These are phyloP conservation scores for Amphipoea lucens DNA, from an alignment of 2,888 invertebrate species.

Conservation along the genomic window DNA sequence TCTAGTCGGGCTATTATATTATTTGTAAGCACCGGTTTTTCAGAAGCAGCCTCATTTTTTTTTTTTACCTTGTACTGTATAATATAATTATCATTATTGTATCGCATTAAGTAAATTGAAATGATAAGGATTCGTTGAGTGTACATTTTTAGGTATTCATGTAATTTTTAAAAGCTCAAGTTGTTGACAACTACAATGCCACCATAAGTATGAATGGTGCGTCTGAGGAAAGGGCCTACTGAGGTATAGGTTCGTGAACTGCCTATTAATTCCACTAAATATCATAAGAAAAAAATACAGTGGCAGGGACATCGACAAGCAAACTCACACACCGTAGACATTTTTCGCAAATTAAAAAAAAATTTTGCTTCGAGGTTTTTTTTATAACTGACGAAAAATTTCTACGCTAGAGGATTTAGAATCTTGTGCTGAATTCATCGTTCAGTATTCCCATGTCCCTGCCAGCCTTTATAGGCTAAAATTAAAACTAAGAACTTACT, in stretches of 20 bases:
- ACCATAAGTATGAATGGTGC: not conserved
- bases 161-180: not conserved
- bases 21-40: not conserved
- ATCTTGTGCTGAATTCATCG: not conserved
- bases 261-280: not conserved
- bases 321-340: too few species aligned
- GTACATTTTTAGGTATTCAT: not conserved
- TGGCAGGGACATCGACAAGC: too few species aligned
- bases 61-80: not conserved
- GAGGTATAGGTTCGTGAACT: not conserved
- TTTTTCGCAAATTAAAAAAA: too few species aligned
- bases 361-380: not conserved
- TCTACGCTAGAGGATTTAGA: too few species aligned
- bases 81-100: not conserved
- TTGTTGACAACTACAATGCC: not conserved
- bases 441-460: too few species aligned
- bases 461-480: not conserved
- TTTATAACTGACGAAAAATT: not conserved
- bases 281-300: not conserved
- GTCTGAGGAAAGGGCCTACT: too few species aligned
- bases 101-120: not conserved
- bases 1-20: slow-evolving; percentile 7
- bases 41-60: not conserved
- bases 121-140: not conserved
- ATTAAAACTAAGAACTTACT: not conserved